A percentile compares a stretch with the other conserved stretches of the same genome.
Conservation (phyloP, 2,113 vertebrate species). For the Synodontis membranacea region DNA sequence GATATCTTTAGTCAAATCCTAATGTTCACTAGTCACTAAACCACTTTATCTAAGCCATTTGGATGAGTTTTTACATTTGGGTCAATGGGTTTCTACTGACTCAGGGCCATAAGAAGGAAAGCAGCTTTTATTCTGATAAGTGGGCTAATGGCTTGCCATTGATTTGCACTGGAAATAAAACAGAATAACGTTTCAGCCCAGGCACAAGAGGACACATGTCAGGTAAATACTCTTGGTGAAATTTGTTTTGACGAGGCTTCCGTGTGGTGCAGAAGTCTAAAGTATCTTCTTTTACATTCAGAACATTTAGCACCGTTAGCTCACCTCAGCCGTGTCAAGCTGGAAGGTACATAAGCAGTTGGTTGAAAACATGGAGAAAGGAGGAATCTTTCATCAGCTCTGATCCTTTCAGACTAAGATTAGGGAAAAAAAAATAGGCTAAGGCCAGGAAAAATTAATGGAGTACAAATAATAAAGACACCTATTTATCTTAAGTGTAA, state of each 20-base stretch:
- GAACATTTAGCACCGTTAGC: not conserved
- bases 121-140: conserved; percentile 43
- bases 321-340: not conserved
- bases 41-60: not conserved
- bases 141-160: conserved; percentile 46
- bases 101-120: conserved; percentile 18
- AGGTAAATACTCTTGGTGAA: conserved; percentile 28
- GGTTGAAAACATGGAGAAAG: not conserved
- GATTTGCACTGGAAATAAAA: conserved; percentile 32
- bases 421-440: not conserved
- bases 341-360: not conserved
- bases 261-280: not conserved
- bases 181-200: not conserved
- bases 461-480: too few relatives aligned
- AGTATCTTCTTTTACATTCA: not conserved
- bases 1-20: not conserved
- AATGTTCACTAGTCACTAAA: not conserved
- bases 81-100: conserved; percentile 20
- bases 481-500: not conserved
- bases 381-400: not conserved
- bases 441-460: not conserved
- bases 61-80: conserved; percentile 24
- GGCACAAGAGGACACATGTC: conserved; percentile 4
- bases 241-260: not conserved
- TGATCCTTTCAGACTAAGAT: not conserved